Base-by-base conservation (phyloP, 2,797 vertebrate genomes). In the Scarus forsteni region DNA sequence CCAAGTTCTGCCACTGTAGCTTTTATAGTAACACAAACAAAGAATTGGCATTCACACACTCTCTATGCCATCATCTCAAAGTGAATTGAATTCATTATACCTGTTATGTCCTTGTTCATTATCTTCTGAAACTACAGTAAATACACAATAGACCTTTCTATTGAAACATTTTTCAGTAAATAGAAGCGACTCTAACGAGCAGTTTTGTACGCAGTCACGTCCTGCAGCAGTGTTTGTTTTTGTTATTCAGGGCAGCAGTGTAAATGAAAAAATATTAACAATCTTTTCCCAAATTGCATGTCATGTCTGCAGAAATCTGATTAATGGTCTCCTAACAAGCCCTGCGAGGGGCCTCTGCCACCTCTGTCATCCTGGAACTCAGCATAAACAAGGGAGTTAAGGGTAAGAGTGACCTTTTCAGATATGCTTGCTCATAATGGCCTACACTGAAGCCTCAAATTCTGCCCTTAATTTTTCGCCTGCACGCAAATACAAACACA, bases 321-420 rank as follows among this genome's bases (percentile, higher is more conserved):
- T 85, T 76, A 79, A 84, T 66, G 50, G 66, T 62, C 60, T 76
- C 49, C 39, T 79, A 80, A 79, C 77, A 77, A 82, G 70, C 14
- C 7, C 77, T 84, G 56, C 40, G 8, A 79, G 44, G 61, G 73
- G 62, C 60, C 69, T 72, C 34, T 14, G 38, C 53, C 67, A 16
- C 65, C 60, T 45, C 67, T 5, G 57, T 65, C 75, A 15, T 55
- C 35, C 27, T 60, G 55, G 53, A 57, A 68, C 58, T 34, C 68
- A 0, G 48, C 0, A 19, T 19, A 83, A 83, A 83, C 67, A 77
- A 84, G 73, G 51, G 70, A 83, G 77, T 76, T 70, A 53, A 73
- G 73, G 76, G 66, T n/a, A 42, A 48, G 48, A 13, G 45, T 79
- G 83, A 89, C 81, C 83, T 84, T 87, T 84, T 75, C 66, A 79